A percentile compares a stretch with the other conserved stretches of the same genome.
phyloP scores from a whole-genome alignment of 2,797 vertebrate genomes.

The Danio jaintianensis region DNA sequence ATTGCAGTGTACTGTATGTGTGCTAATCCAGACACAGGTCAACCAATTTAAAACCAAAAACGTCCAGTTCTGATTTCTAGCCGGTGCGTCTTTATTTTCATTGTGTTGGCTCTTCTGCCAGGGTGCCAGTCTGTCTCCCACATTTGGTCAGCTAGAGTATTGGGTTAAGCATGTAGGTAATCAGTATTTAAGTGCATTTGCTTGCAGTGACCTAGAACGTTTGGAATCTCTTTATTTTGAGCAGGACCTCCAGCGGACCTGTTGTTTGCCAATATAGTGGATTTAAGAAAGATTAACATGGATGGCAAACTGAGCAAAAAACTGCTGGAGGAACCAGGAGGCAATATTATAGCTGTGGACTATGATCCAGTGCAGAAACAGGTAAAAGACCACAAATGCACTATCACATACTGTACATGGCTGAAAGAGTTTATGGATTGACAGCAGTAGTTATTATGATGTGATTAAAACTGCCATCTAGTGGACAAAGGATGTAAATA shows the following conservation, averaged over 20 bases:
- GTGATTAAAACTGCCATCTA: constrained; percentile 32
- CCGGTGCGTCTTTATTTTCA: too few relatives aligned
- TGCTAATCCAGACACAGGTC: too few relatives aligned
- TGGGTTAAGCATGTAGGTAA: constrained; percentile 19
- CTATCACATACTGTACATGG: constrained; percentile 22
- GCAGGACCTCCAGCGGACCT: constrained; percentile 85
- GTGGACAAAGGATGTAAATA: constrained; percentile 24
- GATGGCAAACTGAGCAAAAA: constrained; percentile 82
- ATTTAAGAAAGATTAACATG: constrained; percentile 81
- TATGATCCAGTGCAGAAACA: constrained; percentile 88
- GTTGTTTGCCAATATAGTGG: constrained; percentile 86
- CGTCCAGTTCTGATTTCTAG: too few relatives aligned
- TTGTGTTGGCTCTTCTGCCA: not conserved
- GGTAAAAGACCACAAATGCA: constrained; percentile 73
- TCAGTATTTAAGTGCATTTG: constrained; percentile 18
- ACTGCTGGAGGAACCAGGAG: constrained; percentile 85
- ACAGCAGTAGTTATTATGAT: not conserved
- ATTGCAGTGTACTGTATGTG: too few relatives aligned
- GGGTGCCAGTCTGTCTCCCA: constrained; percentile 11
- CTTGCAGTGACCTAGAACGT: not conserved
- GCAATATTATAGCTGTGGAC: constrained; percentile 87
- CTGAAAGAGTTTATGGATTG: not conserved
- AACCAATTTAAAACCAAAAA: too few relatives aligned
- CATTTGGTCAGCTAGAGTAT: not conserved
- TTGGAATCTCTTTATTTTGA: constrained; percentile 11